phyloP scores from a whole-genome alignment of 2,888 invertebrate species.

The Theodoxus fluviatilis region DNA sequence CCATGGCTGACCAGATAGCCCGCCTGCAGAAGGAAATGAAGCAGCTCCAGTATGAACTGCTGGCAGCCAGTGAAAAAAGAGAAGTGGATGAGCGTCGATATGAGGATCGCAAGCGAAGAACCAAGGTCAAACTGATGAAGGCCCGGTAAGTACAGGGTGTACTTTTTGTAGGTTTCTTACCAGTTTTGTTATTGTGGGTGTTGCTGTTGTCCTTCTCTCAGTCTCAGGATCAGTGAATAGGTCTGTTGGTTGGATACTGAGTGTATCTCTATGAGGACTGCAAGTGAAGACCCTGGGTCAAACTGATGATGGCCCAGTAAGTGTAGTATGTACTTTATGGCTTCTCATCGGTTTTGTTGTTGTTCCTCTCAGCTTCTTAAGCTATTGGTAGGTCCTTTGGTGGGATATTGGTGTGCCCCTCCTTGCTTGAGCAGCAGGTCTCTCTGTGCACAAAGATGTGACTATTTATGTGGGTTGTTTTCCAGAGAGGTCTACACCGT shows the following conservation, averaged over 20 bases:
- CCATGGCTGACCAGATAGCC: conserved; percentile 52
- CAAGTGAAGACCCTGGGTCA: conserved; percentile 53
- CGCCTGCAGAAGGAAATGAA: conserved; percentile 53
- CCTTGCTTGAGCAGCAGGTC: too few relatives aligned
- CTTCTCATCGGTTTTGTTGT: background rate
- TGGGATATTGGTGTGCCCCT: too few relatives aligned
- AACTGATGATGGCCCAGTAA: conserved; percentile 55
- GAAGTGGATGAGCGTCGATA: conserved; percentile 52
- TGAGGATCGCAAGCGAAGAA: conserved; percentile 55
- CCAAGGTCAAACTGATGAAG: conserved; percentile 52
- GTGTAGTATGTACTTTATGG: background rate
- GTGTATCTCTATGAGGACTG: conserved; percentile 54
- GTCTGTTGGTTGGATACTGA: too few relatives aligned
- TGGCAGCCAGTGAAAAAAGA: conserved; percentile 49
- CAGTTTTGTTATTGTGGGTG: too few relatives aligned
- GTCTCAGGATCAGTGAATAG: too few relatives aligned
- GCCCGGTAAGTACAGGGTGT: conserved; percentile 46
- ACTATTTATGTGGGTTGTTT: conserved; percentile 15
- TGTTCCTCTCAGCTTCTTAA: too few relatives aligned
- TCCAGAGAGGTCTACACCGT: conserved; percentile 53
- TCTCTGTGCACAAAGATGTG: too few relatives aligned
- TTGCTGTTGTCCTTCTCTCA: too few relatives aligned
- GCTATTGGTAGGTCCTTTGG: too few relatives aligned
- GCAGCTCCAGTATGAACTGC: conserved; percentile 51
- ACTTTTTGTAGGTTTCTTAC: background rate